Base-by-base conservation (phyloP, 2,113 vertebrate species). In the Hemibagrus wyckioides region DNA sequence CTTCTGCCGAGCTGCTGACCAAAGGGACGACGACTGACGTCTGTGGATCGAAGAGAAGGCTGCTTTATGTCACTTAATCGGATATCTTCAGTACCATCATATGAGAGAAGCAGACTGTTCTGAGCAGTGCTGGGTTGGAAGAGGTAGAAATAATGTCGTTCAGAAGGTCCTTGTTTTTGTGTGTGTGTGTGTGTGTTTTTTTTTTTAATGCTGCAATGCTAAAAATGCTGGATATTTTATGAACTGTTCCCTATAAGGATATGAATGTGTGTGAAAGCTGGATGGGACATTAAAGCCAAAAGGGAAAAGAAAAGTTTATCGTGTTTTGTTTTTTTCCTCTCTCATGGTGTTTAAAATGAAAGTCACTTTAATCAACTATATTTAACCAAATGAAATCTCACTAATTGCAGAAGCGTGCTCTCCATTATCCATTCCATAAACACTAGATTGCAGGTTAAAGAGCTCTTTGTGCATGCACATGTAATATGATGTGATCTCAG, bases 1-100 rank as follows among this genome's bases (percentile, higher is more conserved):
- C 92, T 93, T 93, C 92, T 90, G 91, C 93, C 92, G 92, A 93
- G 92, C 90, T 93, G 91, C 92, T 93, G 94, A 92, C 91, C 92
- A 92, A 92, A 90, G 91, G 91, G 92, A 92, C 89, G 91, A 88
- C 92, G 93, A 93, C 88, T 93, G 95, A 93, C 92, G 91, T 91
- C 94, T 92, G 92, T 91, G 94, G 94, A 93, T 90, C 91, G 87
- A 89, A 92, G 92, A 94, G 83, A 91, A 91, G 91, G 87, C 91
- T 90, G 88, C 89, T 86, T 89, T 57, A 82, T 86, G 59, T 92
- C 92, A 92, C 89, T 87, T 91, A 87, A 86, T 87, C 91, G 86
- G 86, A 90, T 90, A 91, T 61, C 79, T 90, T 88, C 89, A 75
- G 89, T 85, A 87, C 83, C 92, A 89, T 90, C 89, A 88, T 90